Conservation (phyloP, 1,140 invertebrate species). For the Trachymyrmex septentrionalis region DNA sequence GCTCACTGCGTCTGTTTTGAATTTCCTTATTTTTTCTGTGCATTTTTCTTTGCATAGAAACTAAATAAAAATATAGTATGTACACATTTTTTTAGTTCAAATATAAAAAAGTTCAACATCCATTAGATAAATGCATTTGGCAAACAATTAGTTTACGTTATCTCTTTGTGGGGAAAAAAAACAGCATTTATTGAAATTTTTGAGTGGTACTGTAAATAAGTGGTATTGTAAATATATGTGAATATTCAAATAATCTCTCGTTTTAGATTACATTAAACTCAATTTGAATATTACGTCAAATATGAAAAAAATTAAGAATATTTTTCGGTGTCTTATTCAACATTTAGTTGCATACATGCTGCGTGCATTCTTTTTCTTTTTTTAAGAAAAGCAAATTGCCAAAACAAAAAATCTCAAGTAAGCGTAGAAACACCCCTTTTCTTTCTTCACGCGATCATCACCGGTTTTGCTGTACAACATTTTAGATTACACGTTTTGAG, state of each 20-base stretch:
- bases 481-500: slow-evolving; percentile 33
- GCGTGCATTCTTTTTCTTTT: neutral
- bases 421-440: neutral
- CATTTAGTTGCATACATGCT: neutral
- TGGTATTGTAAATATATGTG: too few species aligned
- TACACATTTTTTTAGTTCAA: too few species aligned
- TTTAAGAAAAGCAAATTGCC: neutral
- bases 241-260: neutral
- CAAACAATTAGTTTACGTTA: too few species aligned
- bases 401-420: neutral
- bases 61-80: too few species aligned
- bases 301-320: neutral
- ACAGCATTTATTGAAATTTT: too few species aligned
- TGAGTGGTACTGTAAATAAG: too few species aligned
- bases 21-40: too few species aligned
- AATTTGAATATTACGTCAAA: neutral
- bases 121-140: too few species aligned
- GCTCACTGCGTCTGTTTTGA: too few species aligned
- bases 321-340: neutral
- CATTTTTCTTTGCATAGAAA: too few species aligned
- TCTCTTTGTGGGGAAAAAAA: too few species aligned
- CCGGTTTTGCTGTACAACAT: slow-evolving; percentile 6
- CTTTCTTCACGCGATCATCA: neutral
- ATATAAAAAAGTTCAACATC: too few species aligned
- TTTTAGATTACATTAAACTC: neutral